A percentile compares a stretch with the other conserved stretches of the same genome.
Conservation (phyloP, 2,888 invertebrate genomes). For the Argyresthia goedartella region DNA sequence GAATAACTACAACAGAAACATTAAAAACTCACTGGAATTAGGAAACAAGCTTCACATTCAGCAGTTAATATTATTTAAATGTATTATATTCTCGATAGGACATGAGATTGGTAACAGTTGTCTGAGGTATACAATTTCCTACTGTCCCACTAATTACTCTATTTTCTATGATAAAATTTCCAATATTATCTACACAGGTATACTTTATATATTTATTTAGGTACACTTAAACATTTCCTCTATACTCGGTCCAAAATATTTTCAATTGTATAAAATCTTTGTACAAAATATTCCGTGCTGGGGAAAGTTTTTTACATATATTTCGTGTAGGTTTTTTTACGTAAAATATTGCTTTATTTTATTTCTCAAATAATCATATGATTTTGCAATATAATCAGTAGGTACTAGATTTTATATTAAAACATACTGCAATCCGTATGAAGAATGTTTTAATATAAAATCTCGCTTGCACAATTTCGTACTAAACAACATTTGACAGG, state of each 20-base stretch:
- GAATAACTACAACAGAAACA: constrained; percentile 53
- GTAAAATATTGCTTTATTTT: constrained; percentile 1
- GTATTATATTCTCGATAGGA: constrained; percentile 1
- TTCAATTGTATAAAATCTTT: constrained; percentile 1
- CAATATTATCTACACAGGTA: background rate
- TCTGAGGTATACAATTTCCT: constrained; percentile 40
- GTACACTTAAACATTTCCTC: background rate
- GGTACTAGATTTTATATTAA: background rate
- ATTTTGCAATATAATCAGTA: background rate
- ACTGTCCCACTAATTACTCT: constrained; percentile 34
- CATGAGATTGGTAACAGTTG: constrained; percentile 33
- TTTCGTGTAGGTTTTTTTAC: background rate
- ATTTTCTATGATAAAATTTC: constrained; percentile 12
- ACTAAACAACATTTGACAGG: no score
- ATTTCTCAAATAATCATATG: background rate
- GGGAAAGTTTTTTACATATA: constrained; percentile 1
- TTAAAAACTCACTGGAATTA: constrained; percentile 35
- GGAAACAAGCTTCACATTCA: constrained; percentile 6
- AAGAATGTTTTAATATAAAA: background rate
- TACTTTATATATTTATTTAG: background rate
- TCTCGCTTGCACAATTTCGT: background rate
- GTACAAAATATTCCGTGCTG: constrained; percentile 4
- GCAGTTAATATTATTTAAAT: background rate
- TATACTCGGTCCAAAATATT: background rate
- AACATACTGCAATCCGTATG: background rate